Evolutionary conservation across 2,888 invertebrate species (phyloP).

Genomic region (Apamea sordens): DNA sequence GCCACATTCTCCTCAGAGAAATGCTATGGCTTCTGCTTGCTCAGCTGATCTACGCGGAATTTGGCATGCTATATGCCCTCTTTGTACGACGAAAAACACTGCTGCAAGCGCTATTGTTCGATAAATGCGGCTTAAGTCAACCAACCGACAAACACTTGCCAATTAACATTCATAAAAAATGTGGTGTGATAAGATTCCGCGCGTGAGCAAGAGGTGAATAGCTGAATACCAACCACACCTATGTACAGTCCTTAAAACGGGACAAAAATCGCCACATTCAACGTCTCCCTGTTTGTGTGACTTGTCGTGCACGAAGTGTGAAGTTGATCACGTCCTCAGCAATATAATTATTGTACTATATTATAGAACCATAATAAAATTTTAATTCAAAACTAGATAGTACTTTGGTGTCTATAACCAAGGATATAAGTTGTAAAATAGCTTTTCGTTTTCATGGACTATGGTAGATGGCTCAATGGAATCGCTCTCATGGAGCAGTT

Average conservation of each 20-base stretch:
- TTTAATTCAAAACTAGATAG: slow-evolving; percentile 11
- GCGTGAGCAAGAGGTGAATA: background rate
- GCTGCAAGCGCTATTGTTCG: slow-evolving; percentile 2
- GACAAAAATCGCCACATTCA: background rate
- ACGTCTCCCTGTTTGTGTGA: background rate
- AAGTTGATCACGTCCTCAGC: slow-evolving; percentile 14
- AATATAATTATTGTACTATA: slow-evolving; percentile 30
- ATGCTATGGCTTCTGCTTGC: background rate
- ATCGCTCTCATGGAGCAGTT: background rate
- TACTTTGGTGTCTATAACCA: slow-evolving; percentile 15
- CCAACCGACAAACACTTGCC: background rate
- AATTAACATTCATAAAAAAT: slow-evolving; percentile 9
- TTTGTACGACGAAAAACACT: slow-evolving; percentile 3
- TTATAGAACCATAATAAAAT: background rate
- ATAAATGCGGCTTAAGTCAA: background rate
- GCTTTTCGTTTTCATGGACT: background rate
- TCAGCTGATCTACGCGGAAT: background rate
- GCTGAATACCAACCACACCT: slow-evolving; percentile 23
- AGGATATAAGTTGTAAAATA: slow-evolving; percentile 36
- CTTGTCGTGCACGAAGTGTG: slow-evolving; percentile 1
- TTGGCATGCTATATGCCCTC: background rate
- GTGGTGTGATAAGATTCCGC: background rate
- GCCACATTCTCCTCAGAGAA: background rate
- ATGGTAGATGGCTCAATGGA: background rate
- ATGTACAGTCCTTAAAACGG: slow-evolving; percentile 13